A percentile compares a stretch with the other conserved stretches of the same genome.
Evolutionary conservation across 2,113 vertebrate genomes (phyloP).

Genomic region (Capreolus pygargus): DNA sequence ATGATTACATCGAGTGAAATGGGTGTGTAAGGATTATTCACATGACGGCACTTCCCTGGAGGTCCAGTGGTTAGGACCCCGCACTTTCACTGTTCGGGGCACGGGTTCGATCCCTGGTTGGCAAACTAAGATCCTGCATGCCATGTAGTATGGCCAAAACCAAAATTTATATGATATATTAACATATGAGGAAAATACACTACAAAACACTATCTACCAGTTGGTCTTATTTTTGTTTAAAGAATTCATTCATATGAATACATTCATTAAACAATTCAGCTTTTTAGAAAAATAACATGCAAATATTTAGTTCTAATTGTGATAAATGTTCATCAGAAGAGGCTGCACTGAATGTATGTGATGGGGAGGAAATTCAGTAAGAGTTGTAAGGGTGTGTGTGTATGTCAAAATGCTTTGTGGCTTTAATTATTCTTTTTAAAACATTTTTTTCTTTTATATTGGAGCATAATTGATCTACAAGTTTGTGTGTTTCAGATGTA

Average conservation of each 20-base stretch:
- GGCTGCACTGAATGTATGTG: neutral
- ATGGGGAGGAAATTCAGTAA: fast-evolving
- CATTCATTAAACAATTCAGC: neutral
- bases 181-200: neutral
- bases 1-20: too few relatives aligned
- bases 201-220: neutral
- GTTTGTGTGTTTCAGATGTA: neutral
- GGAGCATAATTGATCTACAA: too few relatives aligned
- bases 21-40: neutral
- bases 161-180: neutral
- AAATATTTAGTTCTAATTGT: neutral
- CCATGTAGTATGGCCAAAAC: neutral
- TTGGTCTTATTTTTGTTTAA: neutral
- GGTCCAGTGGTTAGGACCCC: neutral
- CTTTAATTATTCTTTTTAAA: neutral
- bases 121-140: neutral
- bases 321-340: neutral
- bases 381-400: neutral
- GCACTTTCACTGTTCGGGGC: neutral
- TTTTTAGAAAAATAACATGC: neutral
- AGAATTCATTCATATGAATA: neutral
- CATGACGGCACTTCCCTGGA: neutral
- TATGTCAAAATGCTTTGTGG: neutral
- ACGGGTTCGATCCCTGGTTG: neutral
- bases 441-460: neutral